Base-by-base conservation (phyloP, 1,140 invertebrate genomes). In the Dinoponera quadriceps region DNA sequence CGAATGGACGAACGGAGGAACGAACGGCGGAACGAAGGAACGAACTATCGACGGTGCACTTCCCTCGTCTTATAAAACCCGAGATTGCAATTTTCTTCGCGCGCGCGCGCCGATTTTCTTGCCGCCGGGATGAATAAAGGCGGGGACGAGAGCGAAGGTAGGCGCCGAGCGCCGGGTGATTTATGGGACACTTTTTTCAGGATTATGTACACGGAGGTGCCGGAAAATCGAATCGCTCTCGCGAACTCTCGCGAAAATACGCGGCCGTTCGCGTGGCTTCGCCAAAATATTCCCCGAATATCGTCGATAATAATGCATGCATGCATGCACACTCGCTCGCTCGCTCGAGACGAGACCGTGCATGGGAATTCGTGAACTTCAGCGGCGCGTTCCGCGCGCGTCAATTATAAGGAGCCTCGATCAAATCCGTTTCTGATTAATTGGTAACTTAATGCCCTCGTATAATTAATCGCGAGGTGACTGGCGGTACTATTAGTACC, bases 31-130 rank as follows among this genome's bases (percentile, higher is more conserved):
- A n/a, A n/a, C 38, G 38, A 44, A 44, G 3, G 38, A 44, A 44
- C 14, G 27, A 75, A 75, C 59, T 63, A 75, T 80, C 75, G 75
- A 44, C 29, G 51, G 38, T n/a, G 51, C 60, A 20, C 51, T 69
- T 69, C 51, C 54, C 22, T 33, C 65, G 33, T 71, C 65, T 80
- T 80, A 80, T 80, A 80, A 80, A 80, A 71, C 22, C 18, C 54
- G 65, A 80, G 65, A 80, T 71, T 59, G 75, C 75, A 80, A 80
- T 80, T 80, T 71, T 80, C 75, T 38, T 57, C 18, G 22, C 63
- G 25, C 38, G 22, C 51, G 9, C 73, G n/a, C 22, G 44, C 38
- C 63, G 38, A 59, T 80, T 80, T 69, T 69, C 65, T 69, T 57
- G 33, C 2, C 71, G 44, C 22, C n/a, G 65, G 25, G 65, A 80